Evolutionary conservation across 2,888 invertebrate species (phyloP).

Genomic region (Penaeus monodon): DNA sequence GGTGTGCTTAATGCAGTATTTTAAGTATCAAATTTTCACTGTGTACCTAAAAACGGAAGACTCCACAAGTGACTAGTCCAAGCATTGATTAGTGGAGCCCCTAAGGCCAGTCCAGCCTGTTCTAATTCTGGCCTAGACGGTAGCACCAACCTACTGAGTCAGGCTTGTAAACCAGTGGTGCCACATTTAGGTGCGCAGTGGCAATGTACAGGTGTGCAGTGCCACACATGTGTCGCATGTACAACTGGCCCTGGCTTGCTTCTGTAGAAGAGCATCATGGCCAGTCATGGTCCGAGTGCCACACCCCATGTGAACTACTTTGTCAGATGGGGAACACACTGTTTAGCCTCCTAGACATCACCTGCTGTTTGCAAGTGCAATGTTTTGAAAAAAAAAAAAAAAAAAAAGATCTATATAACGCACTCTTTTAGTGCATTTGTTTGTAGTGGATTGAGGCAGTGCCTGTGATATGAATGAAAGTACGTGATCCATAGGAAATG

Average conservation of each 20-base stretch:
- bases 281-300: constrained; percentile 36
- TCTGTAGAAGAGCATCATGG: constrained; percentile 25
- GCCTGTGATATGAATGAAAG: constrained; percentile 25
- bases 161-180: constrained; percentile 31
- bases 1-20: constrained; percentile 55
- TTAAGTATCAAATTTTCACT: constrained; percentile 40
- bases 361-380: constrained; percentile 45
- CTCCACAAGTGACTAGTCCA: constrained; percentile 59
- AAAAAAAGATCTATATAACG: constrained; percentile 3
- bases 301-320: constrained; percentile 31
- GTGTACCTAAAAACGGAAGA: constrained; percentile 49
- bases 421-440: constrained; percentile 34
- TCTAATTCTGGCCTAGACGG: constrained; percentile 35
- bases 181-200: constrained; percentile 25
- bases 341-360: constrained; percentile 43
- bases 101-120: constrained; percentile 37
- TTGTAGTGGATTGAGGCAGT: constrained; percentile 55
- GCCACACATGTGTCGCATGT: constrained; percentile 21
- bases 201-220: constrained; percentile 33
- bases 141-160: constrained; percentile 40
- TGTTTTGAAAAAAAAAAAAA: constrained; percentile 27
- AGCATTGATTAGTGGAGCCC: constrained; percentile 56
- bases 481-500: constrained; percentile 22
- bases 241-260: constrained; percentile 3
- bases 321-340: constrained; percentile 29